Conservation (phyloP, 2,797 vertebrate species). For the Ataeniobius toweri region DNA sequence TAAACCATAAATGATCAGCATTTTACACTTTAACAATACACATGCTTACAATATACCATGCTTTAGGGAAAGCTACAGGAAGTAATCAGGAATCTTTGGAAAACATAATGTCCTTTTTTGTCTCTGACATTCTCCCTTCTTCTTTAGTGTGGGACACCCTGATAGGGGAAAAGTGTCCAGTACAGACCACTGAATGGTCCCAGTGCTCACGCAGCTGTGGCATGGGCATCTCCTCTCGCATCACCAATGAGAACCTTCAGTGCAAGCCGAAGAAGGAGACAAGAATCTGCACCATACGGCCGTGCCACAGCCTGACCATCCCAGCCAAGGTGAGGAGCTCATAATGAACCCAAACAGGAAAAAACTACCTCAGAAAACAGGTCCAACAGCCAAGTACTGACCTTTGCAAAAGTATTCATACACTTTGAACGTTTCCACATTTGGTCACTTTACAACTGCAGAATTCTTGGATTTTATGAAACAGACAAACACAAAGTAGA, state of each 20-base stretch:
- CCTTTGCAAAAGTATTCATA: not conserved
- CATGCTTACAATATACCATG: not conserved
- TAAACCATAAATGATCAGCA: not conserved
- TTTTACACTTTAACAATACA: not conserved
- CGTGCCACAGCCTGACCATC: constrained; percentile 61
- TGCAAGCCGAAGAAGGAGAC: constrained; percentile 81
- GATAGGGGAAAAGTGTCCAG: constrained; percentile 62
- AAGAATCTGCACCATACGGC: constrained; percentile 79
- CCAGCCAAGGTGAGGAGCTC: constrained; percentile 72
- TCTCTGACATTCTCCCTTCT: not conserved
- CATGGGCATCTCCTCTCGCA: constrained; percentile 79
- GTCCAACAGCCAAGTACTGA: constrained; percentile 1
- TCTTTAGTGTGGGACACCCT: constrained; percentile 59
- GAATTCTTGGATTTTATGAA: not conserved
- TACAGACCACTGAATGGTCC: constrained; percentile 83
- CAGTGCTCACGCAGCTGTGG: constrained; percentile 83
- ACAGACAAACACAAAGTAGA: not conserved
- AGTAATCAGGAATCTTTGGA: not conserved
- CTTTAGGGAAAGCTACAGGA: not conserved
- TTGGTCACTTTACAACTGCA: not conserved
- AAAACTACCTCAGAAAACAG: not conserved
- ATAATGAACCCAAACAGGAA: not conserved
- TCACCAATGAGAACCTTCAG: constrained; percentile 79
- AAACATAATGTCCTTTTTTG: not conserved
- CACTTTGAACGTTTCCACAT: not conserved